A percentile compares a stretch with the other conserved stretches of the same genome.
phyloP scores from a whole-genome alignment of 2,888 invertebrate genomes.

The Synergus gifuensis region DNA sequence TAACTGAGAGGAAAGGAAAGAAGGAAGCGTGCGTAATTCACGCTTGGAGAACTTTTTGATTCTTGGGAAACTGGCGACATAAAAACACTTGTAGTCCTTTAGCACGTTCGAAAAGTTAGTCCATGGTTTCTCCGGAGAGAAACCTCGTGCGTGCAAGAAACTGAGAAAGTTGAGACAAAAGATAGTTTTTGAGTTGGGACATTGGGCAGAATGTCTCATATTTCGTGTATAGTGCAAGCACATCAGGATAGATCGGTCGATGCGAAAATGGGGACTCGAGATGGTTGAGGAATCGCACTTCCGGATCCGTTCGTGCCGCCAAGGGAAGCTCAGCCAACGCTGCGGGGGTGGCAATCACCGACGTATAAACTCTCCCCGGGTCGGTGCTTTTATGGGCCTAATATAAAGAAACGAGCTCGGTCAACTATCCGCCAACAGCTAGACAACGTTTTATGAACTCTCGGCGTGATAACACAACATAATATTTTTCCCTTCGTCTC shows the following conservation, averaged over 20 bases:
- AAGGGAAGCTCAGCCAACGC: constrained; percentile 51
- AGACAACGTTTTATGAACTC: constrained; percentile 70
- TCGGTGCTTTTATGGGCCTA: constrained; percentile 68
- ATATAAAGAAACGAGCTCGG: constrained; percentile 70
- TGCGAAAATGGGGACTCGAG: constrained; percentile 13
- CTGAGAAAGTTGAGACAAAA: constrained; percentile 36
- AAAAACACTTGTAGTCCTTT: constrained; percentile 38
- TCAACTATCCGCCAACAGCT: constrained; percentile 68
- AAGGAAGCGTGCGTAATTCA: constrained; percentile 1
- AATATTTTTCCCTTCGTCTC: constrained; percentile 56
- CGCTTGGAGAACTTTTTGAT: constrained; percentile 20
- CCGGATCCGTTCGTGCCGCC: constrained; percentile 47
- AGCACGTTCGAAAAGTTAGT: constrained; percentile 40
- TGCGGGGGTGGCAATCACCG: constrained; percentile 61
- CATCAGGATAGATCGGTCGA: constrained; percentile 21
- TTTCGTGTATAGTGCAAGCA: constrained; percentile 35
- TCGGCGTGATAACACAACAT: constrained; percentile 62
- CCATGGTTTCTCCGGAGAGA: constrained; percentile 27
- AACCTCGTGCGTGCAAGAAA: constrained; percentile 38
- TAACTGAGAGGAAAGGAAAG: not conserved
- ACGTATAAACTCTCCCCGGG: constrained; percentile 62
- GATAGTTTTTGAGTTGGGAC: constrained; percentile 35
- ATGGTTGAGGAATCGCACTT: constrained; percentile 57
- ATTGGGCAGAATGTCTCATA: constrained; percentile 20
- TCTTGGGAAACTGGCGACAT: constrained; percentile 28